Conservation (phyloP, 2,113 vertebrate genomes). For the Chitala chitala region DNA sequence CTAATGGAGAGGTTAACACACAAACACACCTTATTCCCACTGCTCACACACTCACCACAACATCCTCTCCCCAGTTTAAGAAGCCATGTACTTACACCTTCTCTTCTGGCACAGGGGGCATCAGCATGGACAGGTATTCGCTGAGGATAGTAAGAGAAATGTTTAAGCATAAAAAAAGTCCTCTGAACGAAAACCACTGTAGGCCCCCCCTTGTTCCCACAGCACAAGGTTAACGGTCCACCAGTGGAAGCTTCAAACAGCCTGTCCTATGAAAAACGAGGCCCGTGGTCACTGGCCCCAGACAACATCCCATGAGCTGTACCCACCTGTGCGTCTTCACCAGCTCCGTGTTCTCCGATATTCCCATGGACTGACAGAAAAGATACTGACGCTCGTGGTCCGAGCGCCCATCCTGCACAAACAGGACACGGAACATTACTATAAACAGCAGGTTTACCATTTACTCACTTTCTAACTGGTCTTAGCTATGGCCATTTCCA, state of each 20-base stretch:
- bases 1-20: slow-evolving; percentile 45
- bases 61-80: not conserved
- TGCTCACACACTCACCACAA: not conserved
- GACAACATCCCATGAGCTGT: not conserved
- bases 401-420: slow-evolving; percentile 78
- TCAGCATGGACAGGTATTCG: slow-evolving; percentile 92
- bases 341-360: slow-evolving; percentile 79
- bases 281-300: not conserved
- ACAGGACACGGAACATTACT: not conserved
- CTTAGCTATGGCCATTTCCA: not conserved
- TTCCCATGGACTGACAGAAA: slow-evolving; percentile 77
- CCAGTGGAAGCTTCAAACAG: too few species aligned
- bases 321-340: slow-evolving; percentile 87
- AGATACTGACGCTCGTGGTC: slow-evolving; percentile 94
- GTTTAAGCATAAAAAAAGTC: not conserved
- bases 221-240: not conserved
- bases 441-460: too few species aligned
- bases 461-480: not conserved
- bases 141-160: slow-evolving; percentile 46
- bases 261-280: not conserved
- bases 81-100: slow-evolving; percentile 73
- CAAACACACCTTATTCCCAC: not conserved
- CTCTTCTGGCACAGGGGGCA: slow-evolving; percentile 85
- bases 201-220: not conserved
- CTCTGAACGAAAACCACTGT: not conserved